A percentile compares a stretch with the other conserved stretches of the same genome.
phyloP scores from a whole-genome alignment of 2,113 vertebrate species.

The Phylloscopus trochilus region DNA sequence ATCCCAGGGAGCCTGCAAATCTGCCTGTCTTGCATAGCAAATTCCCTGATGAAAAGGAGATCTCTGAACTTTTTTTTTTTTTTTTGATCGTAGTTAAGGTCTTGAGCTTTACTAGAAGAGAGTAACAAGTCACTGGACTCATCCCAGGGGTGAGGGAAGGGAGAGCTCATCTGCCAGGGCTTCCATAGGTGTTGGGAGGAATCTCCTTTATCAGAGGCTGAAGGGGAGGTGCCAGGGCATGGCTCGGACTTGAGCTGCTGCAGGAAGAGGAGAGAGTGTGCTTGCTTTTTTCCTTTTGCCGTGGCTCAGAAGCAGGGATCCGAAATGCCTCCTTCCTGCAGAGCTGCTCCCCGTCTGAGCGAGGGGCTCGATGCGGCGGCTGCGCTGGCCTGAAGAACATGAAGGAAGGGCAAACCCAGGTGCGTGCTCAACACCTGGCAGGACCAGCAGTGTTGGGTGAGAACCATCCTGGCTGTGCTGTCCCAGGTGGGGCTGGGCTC shows the following conservation, averaged over 20 bases:
- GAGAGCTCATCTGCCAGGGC: not conserved
- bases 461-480: not conserved
- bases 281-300: not conserved
- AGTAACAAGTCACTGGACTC: constrained; percentile 17
- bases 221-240: constrained; percentile 17
- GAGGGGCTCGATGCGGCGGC: not conserved
- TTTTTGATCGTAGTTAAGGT: not conserved
- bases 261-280: not conserved
- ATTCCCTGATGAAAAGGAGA: constrained; percentile 8
- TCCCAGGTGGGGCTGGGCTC: not conserved
- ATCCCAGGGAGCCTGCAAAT: not conserved
- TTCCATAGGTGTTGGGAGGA: not conserved
- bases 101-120: not conserved
- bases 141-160: not conserved
- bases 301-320: not conserved
- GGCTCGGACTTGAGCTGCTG: constrained; percentile 37
- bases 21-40: not conserved
- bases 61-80: constrained; percentile 43
- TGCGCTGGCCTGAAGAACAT: not conserved
- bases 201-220: constrained; percentile 21
- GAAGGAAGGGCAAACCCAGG: constrained; percentile 1
- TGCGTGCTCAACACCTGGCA: not conserved
- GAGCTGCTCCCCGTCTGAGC: constrained; percentile 10
- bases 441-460: not conserved
- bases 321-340: constrained; percentile 5